Conservation (phyloP, 64 coral and sea anemone genomes). For the Catalaphyllia jardinei region DNA sequence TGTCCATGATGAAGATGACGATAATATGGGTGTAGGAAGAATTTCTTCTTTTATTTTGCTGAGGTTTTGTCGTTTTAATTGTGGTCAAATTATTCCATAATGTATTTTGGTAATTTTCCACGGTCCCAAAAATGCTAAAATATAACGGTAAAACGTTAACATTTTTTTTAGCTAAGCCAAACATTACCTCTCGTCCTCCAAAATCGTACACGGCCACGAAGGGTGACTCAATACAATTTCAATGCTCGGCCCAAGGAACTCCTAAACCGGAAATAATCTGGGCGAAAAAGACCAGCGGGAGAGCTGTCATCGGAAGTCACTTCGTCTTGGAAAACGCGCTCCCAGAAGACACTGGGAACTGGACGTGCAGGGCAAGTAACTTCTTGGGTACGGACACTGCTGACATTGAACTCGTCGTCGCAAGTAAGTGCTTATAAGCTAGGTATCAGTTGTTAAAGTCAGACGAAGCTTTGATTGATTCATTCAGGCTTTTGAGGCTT, state of each 20-base stretch:
- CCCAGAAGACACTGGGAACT: constrained; percentile 53
- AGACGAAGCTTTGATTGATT: no score
- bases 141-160: no score
- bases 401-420: constrained; percentile 35
- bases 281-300: constrained; percentile 37
- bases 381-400: constrained; percentile 50
- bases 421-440: constrained; percentile 30
- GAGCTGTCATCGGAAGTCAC: constrained; percentile 15
- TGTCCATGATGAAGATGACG: no score
- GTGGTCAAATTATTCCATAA: no score
- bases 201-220: constrained; percentile 13
- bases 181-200: constrained; percentile 31
- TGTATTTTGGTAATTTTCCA: no score
- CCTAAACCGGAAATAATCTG: constrained; percentile 54
- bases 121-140: no score
- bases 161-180: constrained; percentile 18
- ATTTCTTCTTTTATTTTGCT: no score
- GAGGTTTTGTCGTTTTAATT: no score
- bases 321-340: constrained; percentile 29
- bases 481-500: no score
- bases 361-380: constrained; percentile 58
- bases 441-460: no score
- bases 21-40: no score
- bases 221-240: constrained; percentile 8
- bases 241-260: background rate